phyloP scores from a whole-genome alignment of 2,888 invertebrate species.

The Heterodera filipjevi region DNA sequence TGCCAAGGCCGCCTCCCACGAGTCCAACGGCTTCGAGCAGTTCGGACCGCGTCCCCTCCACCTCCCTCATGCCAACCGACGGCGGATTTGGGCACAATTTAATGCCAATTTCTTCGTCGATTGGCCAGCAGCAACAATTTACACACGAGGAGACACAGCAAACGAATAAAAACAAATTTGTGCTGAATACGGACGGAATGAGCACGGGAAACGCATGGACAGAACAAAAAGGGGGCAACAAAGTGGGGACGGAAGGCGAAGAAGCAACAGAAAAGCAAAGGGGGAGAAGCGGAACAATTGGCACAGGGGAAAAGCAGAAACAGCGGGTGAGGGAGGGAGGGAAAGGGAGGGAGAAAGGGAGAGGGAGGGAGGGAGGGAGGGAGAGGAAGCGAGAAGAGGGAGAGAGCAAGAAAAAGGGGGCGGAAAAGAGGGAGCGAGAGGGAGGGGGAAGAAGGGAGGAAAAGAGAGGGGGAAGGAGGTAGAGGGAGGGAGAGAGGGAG shows the following conservation, averaged over 20 bases:
- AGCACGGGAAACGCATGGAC: not conserved
- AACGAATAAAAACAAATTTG: not conserved
- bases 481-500: too few relatives aligned
- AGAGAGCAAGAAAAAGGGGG: not conserved
- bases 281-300: not conserved
- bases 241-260: not conserved
- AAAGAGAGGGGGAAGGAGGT: too few relatives aligned
- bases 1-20: not conserved
- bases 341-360: not conserved
- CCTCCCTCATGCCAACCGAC: not conserved
- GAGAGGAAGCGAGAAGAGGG: too few relatives aligned
- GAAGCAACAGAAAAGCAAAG: not conserved
- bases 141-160: not conserved
- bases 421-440: not conserved
- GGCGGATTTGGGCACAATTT: not conserved
- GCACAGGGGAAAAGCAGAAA: not conserved
- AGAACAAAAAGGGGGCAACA: not conserved
- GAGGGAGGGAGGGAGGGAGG: too few relatives aligned
- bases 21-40: not conserved
- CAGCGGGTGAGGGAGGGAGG: not conserved
- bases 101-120: not conserved
- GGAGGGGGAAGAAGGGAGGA: too few relatives aligned
- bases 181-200: not conserved
- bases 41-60: not conserved
- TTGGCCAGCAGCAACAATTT: not conserved